Evolutionary conservation across 2,888 invertebrate genomes (phyloP).

Genomic region (Synanthedon andrenaeformis): DNA sequence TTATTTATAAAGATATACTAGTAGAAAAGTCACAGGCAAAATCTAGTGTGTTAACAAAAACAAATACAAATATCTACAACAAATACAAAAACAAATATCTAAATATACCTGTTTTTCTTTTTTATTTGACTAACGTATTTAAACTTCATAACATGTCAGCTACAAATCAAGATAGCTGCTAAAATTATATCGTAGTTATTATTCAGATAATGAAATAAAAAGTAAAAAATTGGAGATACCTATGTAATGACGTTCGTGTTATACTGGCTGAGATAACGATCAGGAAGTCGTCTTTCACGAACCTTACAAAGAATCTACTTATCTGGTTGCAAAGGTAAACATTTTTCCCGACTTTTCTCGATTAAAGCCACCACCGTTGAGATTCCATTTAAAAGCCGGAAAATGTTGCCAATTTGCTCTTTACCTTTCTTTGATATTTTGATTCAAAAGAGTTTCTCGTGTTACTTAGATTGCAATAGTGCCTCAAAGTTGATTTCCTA

Average conservation of each 20-base stretch:
- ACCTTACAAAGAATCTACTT: slow-evolving; percentile 7
- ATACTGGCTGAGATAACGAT: slow-evolving; percentile 10
- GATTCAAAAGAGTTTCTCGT: slow-evolving; percentile 33
- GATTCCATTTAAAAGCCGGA: slow-evolving; percentile 40
- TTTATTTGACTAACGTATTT: no score
- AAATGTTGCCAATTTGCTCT: slow-evolving; percentile 47
- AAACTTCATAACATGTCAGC: no score
- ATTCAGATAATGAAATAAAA: background rate
- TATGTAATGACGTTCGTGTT: slow-evolving; percentile 10
- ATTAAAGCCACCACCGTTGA: slow-evolving; percentile 7
- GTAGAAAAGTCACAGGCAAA: no score
- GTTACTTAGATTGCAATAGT: slow-evolving; percentile 13
- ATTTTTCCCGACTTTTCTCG: slow-evolving; percentile 13
- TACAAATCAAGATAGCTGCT: no score
- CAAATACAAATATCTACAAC: no score
- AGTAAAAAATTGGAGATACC: slow-evolving; percentile 9
- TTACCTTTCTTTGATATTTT: slow-evolving; percentile 36
- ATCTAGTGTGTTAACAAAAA: no score
- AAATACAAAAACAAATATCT: no score
- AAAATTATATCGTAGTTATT: no score
- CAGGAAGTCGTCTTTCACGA: slow-evolving; percentile 4
- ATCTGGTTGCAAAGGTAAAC: slow-evolving; percentile 19
- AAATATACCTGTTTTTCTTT: no score
- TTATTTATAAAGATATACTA: no score
- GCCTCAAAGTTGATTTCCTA: slow-evolving; percentile 21